Evolutionary conservation across 1,140 invertebrate species (phyloP), one percentile per base, ranked within the genome.

Genomic region (Diorhabda carinulata): DNA sequence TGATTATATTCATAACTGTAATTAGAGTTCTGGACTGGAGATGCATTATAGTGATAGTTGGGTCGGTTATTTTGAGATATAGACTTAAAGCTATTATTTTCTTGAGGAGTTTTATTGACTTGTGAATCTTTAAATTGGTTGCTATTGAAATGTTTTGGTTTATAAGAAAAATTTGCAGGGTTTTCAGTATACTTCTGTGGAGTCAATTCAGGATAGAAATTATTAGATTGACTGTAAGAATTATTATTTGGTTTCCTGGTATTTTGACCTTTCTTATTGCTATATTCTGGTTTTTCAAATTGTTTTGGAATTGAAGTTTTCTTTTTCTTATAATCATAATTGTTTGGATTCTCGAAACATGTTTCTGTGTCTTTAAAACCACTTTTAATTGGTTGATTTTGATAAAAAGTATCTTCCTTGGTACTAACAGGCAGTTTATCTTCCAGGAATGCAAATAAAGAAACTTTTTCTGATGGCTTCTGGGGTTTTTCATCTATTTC

Each of bases 401-500:
- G 69, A 52, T 52, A 52, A 6, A 52, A 52, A 2, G 6, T 52
- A 8, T 52, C 47, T n/a, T 52, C 47, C 47, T 52, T 52, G 47
- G 47, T 4, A 62, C 64, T 85, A 68, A 87, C 83, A 60, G 90
- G 90, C 41, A 95, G 82, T 83, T 93, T 93, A 73, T 92, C 89
- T 78, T 93, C 92, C 3, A 96, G 83, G 78, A 94, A 96, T 80
- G 94, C 92, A 83, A 95, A 95, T 2, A 96, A 81, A 1, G 92
- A 94, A 2, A 94, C 88, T 79, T 91, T 93, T 25, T 90, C 92
- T 66, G 91, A 91, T 3, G 93, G 92, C 81, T 93, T 94, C 40
- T 84, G 84, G 56, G 78, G 78, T 60, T 86, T 85, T 66, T 84
- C 85, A 66, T 85, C 84, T 88, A 86, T 76, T 88, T 90, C 70